Base-by-base conservation (phyloP, 2,888 invertebrate genomes). In the Embidobia sp. region DNA sequence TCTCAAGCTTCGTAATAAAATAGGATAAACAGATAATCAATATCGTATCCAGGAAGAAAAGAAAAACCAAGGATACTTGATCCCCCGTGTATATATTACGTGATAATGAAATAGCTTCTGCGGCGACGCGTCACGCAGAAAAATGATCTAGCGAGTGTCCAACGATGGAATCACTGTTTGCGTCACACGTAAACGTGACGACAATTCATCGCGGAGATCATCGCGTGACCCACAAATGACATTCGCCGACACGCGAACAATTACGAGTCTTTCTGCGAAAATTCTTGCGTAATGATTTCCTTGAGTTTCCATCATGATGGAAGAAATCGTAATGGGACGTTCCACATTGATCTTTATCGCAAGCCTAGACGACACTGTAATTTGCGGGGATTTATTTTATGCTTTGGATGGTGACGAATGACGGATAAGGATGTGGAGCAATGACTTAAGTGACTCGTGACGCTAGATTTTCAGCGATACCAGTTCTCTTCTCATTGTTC, bases 141-240 rank as follows among this genome's bases (percentile, higher is more conserved):
- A 44, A 51, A 44, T 31, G 31, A 8, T 11, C 27, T 19, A 29
- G 26, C 46, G 16, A 26, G 31, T 10, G 29, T 40, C 40, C 27
- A 11, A 31, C 33, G 64, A 64, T 66, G 66, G 55, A 67, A 67
- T 55, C 55, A 22, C 57, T 40, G 44, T 49, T 70, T 70, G 44
- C 61, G 70, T 53, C 51, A 51, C 61, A 31, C 27, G 31, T 16
- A 69, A 49, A 27, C 55, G 46, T 40, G 53, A 37, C 46, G 29
- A 53, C 22, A 27, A 72, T 46, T 18, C 44, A 16, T 31, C 26
- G 16, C 44, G 46, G 11, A 19, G 35, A 42, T 53, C 42, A 37
- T 64, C 37, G 72, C 48, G 29, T 64, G 73, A 57, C 66, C 74
- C 46, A 74, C 48, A 66, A 74, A 59, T 59, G 51, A 31, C 48